Conservation (phyloP, 2,113 vertebrate genomes). For the Sula dactylatra region DNA sequence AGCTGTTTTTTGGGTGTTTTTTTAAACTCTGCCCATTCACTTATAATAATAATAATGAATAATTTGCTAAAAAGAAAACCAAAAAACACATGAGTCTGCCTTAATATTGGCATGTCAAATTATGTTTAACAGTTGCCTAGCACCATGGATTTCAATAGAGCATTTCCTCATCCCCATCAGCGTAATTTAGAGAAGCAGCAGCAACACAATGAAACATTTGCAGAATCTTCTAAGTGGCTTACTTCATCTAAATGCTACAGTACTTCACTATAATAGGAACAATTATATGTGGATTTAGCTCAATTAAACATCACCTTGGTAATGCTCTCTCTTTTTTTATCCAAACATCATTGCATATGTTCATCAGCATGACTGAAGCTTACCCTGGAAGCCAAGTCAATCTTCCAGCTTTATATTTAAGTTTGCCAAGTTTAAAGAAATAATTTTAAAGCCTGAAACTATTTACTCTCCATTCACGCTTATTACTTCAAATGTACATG, state of each 20-base stretch:
- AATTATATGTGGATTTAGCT: constrained; percentile 7
- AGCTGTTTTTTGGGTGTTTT: not conserved
- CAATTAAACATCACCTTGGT: constrained; percentile 50
- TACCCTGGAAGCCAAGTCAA: constrained; percentile 3
- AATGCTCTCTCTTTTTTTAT: constrained; percentile 48
- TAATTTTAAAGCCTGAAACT: not conserved
- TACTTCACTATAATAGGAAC: constrained; percentile 10
- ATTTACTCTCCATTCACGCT: not conserved
- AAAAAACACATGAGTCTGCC: not conserved
- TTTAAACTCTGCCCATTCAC: not conserved
- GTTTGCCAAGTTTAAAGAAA: constrained; percentile 11
- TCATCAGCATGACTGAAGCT: constrained; percentile 30
- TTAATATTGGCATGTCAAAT: not conserved
- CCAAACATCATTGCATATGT: not conserved
- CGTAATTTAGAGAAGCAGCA: not conserved
- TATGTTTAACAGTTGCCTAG: not conserved
- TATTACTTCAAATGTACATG: not conserved
- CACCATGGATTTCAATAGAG: not conserved
- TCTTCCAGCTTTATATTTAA: constrained; percentile 7
- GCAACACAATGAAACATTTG: not conserved
- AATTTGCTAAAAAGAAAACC: not conserved
- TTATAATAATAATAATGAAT: not conserved
- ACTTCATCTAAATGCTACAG: not conserved
- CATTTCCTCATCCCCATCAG: not conserved
- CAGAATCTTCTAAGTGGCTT: not conserved